These are phyloP conservation scores for Pristiophorus japonicus DNA, from an alignment of 2,113 vertebrate species.

Conservation along the genomic window DNA sequence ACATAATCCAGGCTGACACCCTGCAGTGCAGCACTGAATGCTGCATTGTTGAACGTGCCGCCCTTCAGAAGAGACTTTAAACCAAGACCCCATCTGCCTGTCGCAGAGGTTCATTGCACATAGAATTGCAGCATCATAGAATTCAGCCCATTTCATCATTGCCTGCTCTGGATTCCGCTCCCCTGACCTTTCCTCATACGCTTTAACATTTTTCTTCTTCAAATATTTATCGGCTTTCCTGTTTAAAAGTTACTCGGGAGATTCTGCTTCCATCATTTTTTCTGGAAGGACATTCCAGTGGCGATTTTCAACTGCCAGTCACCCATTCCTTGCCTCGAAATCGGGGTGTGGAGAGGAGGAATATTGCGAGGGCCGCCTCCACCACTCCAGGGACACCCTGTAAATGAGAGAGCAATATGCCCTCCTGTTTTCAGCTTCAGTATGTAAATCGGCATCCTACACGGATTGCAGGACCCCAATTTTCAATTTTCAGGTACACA, in stretches of 20 bases:
- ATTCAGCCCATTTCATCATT: neutral
- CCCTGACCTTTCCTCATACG: neutral
- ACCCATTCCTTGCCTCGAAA: neutral
- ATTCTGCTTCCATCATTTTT: neutral
- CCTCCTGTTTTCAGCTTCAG: neutral
- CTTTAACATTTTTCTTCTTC: neutral
- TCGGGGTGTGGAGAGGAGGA: neutral
- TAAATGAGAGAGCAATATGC: neutral
- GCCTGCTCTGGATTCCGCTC: neutral
- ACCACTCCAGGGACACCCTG: neutral
- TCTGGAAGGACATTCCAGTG: neutral
- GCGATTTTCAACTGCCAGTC: neutral
- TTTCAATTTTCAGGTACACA: neutral
- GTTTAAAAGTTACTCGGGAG: neutral
- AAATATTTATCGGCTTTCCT: neutral
- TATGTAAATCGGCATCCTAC: neutral
- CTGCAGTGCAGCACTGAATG: neutral
- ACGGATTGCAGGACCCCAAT: neutral
- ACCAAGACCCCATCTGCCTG: neutral
- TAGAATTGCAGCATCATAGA: neutral
- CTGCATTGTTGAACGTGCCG: neutral
- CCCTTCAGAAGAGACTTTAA: neutral
- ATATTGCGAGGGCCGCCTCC: neutral
- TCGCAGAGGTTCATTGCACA: neutral
- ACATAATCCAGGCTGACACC: neutral